Evolutionary conservation across 2,113 vertebrate species (phyloP), one percentile per base, ranked within the genome.

Genomic region (Gopherus flavomarginatus): DNA sequence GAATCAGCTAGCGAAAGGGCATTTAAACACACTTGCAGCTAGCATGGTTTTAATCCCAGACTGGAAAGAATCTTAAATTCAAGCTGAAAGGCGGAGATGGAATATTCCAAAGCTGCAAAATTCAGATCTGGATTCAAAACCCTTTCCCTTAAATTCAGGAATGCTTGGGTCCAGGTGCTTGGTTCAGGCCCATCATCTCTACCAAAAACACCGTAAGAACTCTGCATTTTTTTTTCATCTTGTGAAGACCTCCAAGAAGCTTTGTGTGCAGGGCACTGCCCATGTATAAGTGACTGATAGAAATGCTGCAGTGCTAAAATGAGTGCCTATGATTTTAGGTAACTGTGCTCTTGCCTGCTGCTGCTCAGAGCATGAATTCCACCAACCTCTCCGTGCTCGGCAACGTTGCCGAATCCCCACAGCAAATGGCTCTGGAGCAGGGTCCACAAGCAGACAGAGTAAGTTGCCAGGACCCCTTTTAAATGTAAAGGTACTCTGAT

Each of bases 311-410:
- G 95, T 92, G 90, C 94, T 97, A 96, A 96, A 96, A 93, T 86
- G 80, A 94, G 95, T 97, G 89, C 96, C 93, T 97, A 42, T 97
- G 93, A 65, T 97, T 96, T 91, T 89, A 99, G 98, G 98, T 98
- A 89, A 99, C 99, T 4, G 99, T 99, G 90, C 97, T 99, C 96
- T 98, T 99, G 94, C 98, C 99, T 83, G 98, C 98, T 83, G 98
- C 98, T 90, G 95, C 97, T 88, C 98, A 99, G 95, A 99, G 98
- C 97, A 98, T 98, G 98, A 99, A 99, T 44, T 95, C 99, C 89
- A 98, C 98, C 96, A 99, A 98, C 91, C 98, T 99, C 82, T 98
- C 99, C 2, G 98, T 99, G 82, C 98, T 99, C 75, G 98, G 99
- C 97, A 99, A 98, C 53, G 98, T 99, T 89, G 98, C 99, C 2